Evolutionary conservation across 2,888 invertebrate species (phyloP), one percentile per base, ranked within the genome.

Genomic region (Litoditis marina): DNA sequence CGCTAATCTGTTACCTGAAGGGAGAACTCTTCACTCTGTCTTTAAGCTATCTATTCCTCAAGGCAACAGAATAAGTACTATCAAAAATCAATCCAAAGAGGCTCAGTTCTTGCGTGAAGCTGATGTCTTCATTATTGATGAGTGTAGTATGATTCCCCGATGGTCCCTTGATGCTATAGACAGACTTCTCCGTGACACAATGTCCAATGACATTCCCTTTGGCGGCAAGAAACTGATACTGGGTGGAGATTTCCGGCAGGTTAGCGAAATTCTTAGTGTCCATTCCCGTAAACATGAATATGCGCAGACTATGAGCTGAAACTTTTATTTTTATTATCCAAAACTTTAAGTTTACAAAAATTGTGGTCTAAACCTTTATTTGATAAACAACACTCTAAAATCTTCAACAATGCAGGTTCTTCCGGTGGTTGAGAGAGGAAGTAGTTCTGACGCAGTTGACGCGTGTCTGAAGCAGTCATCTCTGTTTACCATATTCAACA

Each of bases 161-260:
- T 6, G 42, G 0, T 32, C 58, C 7, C 47, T 69, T 22, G 54
- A 63, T 11, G 54, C 65, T 6, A 46, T 60, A 8, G 60, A 65
- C 49, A 27, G 32, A 2, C 32, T 65, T 6, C 54, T 69, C 7
- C 39, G 60, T 22, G 69, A 69, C 19, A 25, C 63, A 16, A 63
- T 44, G 8, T 5, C 50, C n/a, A 50, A 31, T 11, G 51, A 54
- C 42, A 0, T 13, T 8, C 67, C 65, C 4, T 67, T 70, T 50
- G 70, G 65, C 13, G 65, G 67, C 16, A 57, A 63, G 46, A 31
- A 28, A 0, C 25, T 69, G 0, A 32, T 69, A 5, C 11, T 65
- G 0, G 69, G 69, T 8, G 69, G 66, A 28, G 69, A 69, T 50
- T 66, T 64, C 28, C 44, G 64, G 1, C 65, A 70, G 39, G 58